Evolutionary conservation across 2,888 invertebrate genomes (phyloP).

Genomic region (Drosophila paramelanica): DNA sequence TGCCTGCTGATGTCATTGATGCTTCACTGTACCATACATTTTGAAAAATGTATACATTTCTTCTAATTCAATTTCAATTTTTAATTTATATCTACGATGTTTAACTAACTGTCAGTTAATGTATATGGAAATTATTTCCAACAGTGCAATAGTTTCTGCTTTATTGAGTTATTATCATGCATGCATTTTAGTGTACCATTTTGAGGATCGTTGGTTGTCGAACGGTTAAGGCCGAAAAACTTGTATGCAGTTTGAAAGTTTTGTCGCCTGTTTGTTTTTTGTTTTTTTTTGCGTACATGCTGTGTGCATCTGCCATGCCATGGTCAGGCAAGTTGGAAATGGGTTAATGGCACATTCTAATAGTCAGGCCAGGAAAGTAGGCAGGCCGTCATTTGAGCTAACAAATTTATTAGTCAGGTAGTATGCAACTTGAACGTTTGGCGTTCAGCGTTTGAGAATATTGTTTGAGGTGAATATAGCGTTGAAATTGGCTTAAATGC

Average conservation of each 20-base stretch:
- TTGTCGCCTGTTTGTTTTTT: slow-evolving; percentile 59
- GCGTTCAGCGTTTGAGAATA: slow-evolving; percentile 13
- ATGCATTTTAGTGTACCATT: background rate
- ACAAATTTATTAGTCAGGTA: slow-evolving; percentile 73
- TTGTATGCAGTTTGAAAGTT: slow-evolving; percentile 57
- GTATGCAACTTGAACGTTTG: slow-evolving; percentile 20
- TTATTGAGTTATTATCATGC: slow-evolving; percentile 18
- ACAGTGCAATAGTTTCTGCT: slow-evolving; percentile 3
- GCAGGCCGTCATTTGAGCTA: slow-evolving; percentile 67
- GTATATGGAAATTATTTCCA: background rate
- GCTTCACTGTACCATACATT: background rate
- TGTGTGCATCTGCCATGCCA: slow-evolving; percentile 50
- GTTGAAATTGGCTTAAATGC: slow-evolving; percentile 74
- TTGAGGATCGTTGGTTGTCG: slow-evolving; percentile 13
- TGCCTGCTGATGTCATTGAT: background rate
- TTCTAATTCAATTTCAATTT: too few species aligned
- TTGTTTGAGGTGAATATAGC: slow-evolving; percentile 50
- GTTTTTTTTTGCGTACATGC: slow-evolving; percentile 24
- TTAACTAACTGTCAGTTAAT: too few species aligned
- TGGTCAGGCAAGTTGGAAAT: slow-evolving; percentile 53
- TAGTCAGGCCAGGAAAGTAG: slow-evolving; percentile 53
- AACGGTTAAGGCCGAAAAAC: slow-evolving; percentile 32
- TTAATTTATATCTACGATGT: background rate
- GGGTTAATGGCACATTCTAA: slow-evolving; percentile 79
- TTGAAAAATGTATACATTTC: background rate